Conservation (phyloP, 2,113 vertebrate species). For the Scalopus aquaticus region DNA sequence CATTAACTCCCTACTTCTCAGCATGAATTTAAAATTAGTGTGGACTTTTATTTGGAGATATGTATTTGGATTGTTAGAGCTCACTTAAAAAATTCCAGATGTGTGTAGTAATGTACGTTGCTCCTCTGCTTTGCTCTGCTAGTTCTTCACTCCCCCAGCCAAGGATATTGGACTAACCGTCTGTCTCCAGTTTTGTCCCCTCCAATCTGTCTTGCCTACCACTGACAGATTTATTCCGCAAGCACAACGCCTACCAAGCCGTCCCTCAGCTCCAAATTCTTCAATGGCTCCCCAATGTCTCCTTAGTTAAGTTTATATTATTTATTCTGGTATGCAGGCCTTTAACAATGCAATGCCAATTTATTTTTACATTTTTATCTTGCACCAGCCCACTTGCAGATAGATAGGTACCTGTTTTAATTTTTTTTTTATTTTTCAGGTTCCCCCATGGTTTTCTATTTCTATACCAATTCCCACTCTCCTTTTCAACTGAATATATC, state of each 20-base stretch:
- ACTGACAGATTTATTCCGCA: constrained; percentile 45
- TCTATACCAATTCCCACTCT: background rate
- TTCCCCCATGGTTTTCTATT: background rate
- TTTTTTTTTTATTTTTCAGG: rapidly evolving
- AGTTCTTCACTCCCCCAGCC: background rate
- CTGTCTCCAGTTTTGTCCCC: background rate
- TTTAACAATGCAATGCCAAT: constrained; percentile 14
- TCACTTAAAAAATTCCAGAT: constrained; percentile 45
- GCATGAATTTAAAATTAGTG: constrained; percentile 54
- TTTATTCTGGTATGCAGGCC: constrained; percentile 42
- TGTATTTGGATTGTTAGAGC: background rate
- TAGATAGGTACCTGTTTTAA: background rate
- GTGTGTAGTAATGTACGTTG: background rate
- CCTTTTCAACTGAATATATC: background rate
- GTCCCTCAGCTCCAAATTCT: background rate
- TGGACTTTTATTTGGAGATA: constrained; percentile 35
- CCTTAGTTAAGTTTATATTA: constrained; percentile 12
- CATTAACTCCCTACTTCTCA: constrained; percentile 66
- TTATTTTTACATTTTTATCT: constrained; percentile 53
- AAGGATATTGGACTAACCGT: background rate
- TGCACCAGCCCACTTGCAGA: background rate
- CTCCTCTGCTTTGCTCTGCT: background rate
- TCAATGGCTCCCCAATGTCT: constrained; percentile 34
- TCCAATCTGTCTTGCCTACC: background rate
- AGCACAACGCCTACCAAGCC: background rate